Evolutionary conservation across 2,797 vertebrate species (phyloP).

Genomic region (Florisuga fusca): DNA sequence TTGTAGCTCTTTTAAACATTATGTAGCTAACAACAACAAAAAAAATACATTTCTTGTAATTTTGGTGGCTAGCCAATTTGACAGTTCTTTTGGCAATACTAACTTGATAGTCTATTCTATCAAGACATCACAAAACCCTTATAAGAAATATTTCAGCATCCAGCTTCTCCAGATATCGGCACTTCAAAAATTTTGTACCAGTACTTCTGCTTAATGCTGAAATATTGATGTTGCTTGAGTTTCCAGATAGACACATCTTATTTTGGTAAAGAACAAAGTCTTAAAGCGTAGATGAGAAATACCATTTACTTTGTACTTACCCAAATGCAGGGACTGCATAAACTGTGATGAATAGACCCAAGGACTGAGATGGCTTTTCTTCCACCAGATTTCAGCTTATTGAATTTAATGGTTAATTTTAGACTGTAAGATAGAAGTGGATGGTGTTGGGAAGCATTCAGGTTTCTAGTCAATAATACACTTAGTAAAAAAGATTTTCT

Average conservation of each 20-base stretch:
- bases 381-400: background rate
- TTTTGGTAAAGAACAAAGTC: background rate
- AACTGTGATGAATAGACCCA: background rate
- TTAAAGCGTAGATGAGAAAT: background rate
- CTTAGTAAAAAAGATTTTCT: slow-evolving; percentile 32
- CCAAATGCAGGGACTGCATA: background rate
- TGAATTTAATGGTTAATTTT: slow-evolving; percentile 36
- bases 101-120: background rate
- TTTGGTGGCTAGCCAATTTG: background rate
- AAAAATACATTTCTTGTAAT: background rate
- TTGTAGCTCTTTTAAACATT: slow-evolving; percentile 12
- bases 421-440: slow-evolving; percentile 14
- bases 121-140: background rate
- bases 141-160: background rate
- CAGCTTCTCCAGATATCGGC: background rate
- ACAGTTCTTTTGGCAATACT: background rate
- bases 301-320: background rate
- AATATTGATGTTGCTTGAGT: background rate
- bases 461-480: slow-evolving; percentile 47
- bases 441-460: slow-evolving; percentile 33
- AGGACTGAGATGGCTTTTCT: background rate
- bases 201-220: background rate
- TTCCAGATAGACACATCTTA: background rate
- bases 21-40: background rate
- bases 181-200: background rate